phyloP scores from a whole-genome alignment of 2,888 invertebrate genomes.

The Drepanosiphum platanoidis region DNA sequence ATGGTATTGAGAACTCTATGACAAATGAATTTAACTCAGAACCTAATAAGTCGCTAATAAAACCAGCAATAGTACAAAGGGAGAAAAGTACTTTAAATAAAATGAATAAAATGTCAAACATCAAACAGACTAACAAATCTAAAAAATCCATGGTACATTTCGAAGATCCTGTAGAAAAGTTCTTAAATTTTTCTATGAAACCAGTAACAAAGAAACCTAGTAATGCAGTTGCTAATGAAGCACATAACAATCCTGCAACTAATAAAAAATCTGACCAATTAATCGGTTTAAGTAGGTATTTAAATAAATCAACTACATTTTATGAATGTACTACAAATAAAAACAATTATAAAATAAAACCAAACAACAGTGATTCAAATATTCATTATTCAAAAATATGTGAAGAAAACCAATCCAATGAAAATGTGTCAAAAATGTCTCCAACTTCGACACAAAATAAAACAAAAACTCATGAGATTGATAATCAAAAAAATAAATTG shows the following conservation, averaged over 20 bases:
- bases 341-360: not conserved
- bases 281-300: not conserved
- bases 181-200: not conserved
- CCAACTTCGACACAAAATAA: not conserved
- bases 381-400: conserved; percentile 13
- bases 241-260: not conserved
- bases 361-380: conserved; percentile 22
- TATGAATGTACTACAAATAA: not conserved
- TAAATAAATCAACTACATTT: not conserved
- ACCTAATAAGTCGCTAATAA: not conserved
- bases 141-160: conserved; percentile 53
- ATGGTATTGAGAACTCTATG: not conserved
- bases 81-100: not conserved
- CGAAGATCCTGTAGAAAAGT: conserved; percentile 44
- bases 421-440: not conserved
- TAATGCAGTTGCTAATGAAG: not conserved
- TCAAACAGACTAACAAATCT: not conserved
- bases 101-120: not conserved
- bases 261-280: not conserved
- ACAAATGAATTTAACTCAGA: not conserved
- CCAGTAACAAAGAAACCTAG: not conserved
- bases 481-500: conserved; percentile 2
- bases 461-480: not conserved
- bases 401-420: not conserved
- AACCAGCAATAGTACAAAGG: not conserved